These are phyloP conservation scores for Euleptes europaea DNA, from an alignment of 2,113 vertebrate species.

Conservation along the genomic window DNA sequence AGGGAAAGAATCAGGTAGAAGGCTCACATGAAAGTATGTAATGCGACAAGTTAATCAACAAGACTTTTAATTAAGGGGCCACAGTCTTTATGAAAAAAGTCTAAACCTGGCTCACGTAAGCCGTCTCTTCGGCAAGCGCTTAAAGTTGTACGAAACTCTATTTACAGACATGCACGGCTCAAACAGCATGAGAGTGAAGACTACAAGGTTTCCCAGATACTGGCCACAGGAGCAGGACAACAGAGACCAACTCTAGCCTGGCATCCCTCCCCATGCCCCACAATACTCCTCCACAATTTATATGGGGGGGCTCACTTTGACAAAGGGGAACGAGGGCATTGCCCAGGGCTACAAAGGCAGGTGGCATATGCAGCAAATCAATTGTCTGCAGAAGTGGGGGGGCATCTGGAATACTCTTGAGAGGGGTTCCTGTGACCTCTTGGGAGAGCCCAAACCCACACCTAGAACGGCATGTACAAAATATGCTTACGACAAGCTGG, in stretches of 20 bases:
- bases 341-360: background rate
- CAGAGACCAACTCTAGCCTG: background rate
- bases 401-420: background rate
- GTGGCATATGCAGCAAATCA: no score
- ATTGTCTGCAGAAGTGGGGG: background rate
- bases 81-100: conserved; percentile 63
- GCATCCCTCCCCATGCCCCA: no score
- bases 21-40: background rate
- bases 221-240: background rate
- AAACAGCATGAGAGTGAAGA: conserved; percentile 47
- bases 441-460: conserved; percentile 13
- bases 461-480: background rate
- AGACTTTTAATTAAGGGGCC: conserved; percentile 70
- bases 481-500: background rate
- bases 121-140: conserved; percentile 51
- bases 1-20: background rate
- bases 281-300: background rate
- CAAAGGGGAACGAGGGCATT: background rate
- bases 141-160: conserved; percentile 80
- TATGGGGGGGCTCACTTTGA: background rate
- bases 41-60: conserved; percentile 51
- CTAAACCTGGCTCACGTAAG: conserved; percentile 43
- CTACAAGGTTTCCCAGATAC: background rate
- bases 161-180: conserved; percentile 77
- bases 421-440: accelerated